A percentile compares a stretch with the other conserved stretches of the same genome.
phyloP scores from a whole-genome alignment of 2,888 invertebrate species.

The Idaea biselata region DNA sequence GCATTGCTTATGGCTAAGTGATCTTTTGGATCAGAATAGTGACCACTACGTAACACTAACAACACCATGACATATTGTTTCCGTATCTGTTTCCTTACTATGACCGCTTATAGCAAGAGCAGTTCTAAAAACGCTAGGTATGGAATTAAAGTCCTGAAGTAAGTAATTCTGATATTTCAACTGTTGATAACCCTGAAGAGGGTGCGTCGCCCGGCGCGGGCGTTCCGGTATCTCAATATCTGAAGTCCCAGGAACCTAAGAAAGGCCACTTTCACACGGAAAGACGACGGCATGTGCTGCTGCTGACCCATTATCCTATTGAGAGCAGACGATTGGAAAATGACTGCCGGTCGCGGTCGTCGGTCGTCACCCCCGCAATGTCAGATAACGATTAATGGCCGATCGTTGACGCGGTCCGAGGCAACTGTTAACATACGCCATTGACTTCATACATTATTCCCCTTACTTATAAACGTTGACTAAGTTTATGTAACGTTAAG shows the following conservation, averaged over 20 bases:
- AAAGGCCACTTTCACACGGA: conserved; percentile 51
- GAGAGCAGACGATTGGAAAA: conserved; percentile 33
- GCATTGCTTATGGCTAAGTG: neutral
- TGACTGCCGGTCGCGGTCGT: conserved; percentile 23
- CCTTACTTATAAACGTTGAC: too few species aligned
- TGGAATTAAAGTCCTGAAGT: too few species aligned
- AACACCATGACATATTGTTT: too few species aligned
- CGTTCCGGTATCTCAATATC: neutral
- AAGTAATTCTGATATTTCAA: too few species aligned
- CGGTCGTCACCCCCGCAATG: conserved; percentile 22
- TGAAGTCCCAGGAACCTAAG: conserved; percentile 2
- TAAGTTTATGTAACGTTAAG: too few species aligned
- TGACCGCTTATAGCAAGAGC: too few species aligned
- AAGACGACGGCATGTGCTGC: conserved; percentile 10
- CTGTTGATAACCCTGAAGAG: too few species aligned
- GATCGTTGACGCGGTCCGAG: neutral
- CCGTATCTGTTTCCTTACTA: too few species aligned
- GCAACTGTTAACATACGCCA: neutral
- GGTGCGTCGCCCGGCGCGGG: too few species aligned
- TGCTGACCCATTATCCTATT: conserved; percentile 33
- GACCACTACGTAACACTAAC: neutral
- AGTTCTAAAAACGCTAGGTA: too few species aligned
- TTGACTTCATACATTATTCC: neutral
- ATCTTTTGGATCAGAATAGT: neutral
- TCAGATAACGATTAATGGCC: conserved; percentile 7